Conservation (phyloP, 2,113 vertebrate genomes). For the Bucco capensis region DNA sequence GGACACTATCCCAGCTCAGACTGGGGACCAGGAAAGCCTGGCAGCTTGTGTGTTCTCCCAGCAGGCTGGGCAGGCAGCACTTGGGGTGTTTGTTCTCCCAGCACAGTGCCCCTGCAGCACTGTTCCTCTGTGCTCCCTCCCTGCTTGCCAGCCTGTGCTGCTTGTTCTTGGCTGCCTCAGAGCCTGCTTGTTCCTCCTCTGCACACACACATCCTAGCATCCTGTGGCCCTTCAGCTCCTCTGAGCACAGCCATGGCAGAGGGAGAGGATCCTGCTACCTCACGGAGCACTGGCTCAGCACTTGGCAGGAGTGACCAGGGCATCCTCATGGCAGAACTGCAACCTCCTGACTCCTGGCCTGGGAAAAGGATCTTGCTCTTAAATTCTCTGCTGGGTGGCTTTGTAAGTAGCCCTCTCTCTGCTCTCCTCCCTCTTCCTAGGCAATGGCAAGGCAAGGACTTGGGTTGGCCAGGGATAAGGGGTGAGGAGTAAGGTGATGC, state of each 20-base stretch:
- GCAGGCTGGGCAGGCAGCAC: neutral
- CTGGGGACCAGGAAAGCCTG: accelerated
- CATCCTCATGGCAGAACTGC: neutral
- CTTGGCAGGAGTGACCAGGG: neutral
- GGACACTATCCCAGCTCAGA: neutral
- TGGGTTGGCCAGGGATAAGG: neutral
- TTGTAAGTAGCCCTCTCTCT: neutral
- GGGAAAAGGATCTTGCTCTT: constrained; percentile 19
- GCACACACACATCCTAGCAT: neutral
- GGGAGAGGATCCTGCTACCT: neutral
- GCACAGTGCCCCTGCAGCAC: neutral
- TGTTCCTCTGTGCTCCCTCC: neutral
- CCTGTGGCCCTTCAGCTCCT: neutral
- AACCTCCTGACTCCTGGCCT: neutral
- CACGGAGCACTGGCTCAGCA: neutral
- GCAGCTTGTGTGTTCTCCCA: neutral
- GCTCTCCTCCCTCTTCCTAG: neutral
- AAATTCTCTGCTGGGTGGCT: constrained; percentile 38
- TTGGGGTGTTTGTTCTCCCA: neutral
- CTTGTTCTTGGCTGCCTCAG: constrained; percentile 2
- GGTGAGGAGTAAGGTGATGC: neutral
- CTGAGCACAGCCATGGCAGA: neutral
- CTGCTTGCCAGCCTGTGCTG: neutral
- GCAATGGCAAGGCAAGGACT: neutral
- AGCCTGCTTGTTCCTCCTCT: neutral